These are phyloP conservation scores for Eumeta japonica DNA, from an alignment of 1,140 invertebrate species.

Conservation along the genomic window DNA sequence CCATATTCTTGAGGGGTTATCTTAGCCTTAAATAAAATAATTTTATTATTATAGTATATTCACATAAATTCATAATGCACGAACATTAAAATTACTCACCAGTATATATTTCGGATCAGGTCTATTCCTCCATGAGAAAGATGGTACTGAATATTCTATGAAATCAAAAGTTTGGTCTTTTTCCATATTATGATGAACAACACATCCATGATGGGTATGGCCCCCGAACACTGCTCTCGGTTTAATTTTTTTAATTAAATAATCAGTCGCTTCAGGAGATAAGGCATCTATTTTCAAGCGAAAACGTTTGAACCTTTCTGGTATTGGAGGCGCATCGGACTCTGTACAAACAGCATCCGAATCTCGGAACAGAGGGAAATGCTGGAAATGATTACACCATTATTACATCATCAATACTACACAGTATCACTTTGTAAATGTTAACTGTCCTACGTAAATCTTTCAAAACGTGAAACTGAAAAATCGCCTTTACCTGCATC, in stretches of 20 bases:
- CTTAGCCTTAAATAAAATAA: conserved; percentile 26
- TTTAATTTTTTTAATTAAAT: conserved; percentile 68
- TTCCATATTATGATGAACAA: conserved; percentile 47
- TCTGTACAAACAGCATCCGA: conserved; percentile 84
- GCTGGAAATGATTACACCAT: conserved; percentile 68
- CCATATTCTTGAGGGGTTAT: conserved; percentile 27
- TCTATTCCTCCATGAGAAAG: conserved; percentile 95
- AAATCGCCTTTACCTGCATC: conserved; percentile 40
- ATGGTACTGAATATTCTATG: conserved; percentile 79
- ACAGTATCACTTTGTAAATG: too few relatives aligned
- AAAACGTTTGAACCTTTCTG: conserved; percentile 64
- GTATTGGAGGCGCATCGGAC: conserved; percentile 74
- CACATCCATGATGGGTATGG: conserved; percentile 91
- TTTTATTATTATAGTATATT: background rate
- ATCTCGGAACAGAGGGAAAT: conserved; percentile 89
- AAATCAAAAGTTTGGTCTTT: conserved; percentile 32
- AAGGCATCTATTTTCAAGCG: conserved; percentile 84
- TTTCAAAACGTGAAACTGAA: too few relatives aligned
- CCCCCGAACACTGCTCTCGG: conserved; percentile 85
- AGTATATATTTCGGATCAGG: conserved; percentile 87
- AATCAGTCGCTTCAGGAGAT: conserved; percentile 77
- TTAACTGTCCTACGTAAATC: too few relatives aligned
- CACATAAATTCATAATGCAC: too few relatives aligned
- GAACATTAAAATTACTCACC: conserved; percentile 62
- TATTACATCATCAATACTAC: too few relatives aligned